Conservation (phyloP, 1,140 invertebrate species). For the Drosophila athabasca region DNA sequence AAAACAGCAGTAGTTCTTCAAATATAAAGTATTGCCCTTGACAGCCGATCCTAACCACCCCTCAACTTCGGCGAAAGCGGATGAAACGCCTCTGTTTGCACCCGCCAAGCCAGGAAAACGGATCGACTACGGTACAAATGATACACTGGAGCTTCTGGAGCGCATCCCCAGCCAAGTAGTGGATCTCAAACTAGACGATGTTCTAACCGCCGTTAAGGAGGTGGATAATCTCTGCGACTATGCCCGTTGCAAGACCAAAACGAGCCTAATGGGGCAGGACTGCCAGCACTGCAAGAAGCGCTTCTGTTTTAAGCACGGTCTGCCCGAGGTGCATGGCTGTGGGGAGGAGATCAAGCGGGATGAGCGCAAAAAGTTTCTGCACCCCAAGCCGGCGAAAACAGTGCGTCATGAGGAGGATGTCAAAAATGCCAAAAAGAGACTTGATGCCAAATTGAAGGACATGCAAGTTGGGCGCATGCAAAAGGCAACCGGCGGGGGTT, state of each 20-base stretch:
- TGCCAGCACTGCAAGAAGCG: conserved; percentile 70
- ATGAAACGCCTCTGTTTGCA: conserved; percentile 62
- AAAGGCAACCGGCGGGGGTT: conserved; percentile 44
- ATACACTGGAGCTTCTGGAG: conserved; percentile 76
- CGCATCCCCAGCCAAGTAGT: conserved; percentile 73
- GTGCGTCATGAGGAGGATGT: conserved; percentile 70
- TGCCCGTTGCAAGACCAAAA: conserved; percentile 74
- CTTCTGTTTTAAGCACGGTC: conserved; percentile 79
- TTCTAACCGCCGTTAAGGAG: conserved; percentile 75
- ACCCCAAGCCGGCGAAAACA: conserved; percentile 74
- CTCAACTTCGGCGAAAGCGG: conserved; percentile 27
- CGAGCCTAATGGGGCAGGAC: conserved; percentile 79
- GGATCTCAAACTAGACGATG: conserved; percentile 75
- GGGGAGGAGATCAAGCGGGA: conserved; percentile 69
- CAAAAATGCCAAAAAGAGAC: conserved; percentile 70
- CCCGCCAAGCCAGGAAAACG: conserved; percentile 58
- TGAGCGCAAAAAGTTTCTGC: conserved; percentile 75
- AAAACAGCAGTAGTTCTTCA: background rate
- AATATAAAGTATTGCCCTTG: background rate
- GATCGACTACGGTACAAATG: conserved; percentile 74
- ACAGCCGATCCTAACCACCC: conserved; percentile 34
- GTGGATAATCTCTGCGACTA: conserved; percentile 77
- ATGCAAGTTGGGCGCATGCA: conserved; percentile 77
- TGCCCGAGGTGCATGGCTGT: conserved; percentile 81
- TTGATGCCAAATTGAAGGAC: conserved; percentile 77